phyloP scores from a whole-genome alignment of 1,140 invertebrate species.

The Apis laboriosa region DNA sequence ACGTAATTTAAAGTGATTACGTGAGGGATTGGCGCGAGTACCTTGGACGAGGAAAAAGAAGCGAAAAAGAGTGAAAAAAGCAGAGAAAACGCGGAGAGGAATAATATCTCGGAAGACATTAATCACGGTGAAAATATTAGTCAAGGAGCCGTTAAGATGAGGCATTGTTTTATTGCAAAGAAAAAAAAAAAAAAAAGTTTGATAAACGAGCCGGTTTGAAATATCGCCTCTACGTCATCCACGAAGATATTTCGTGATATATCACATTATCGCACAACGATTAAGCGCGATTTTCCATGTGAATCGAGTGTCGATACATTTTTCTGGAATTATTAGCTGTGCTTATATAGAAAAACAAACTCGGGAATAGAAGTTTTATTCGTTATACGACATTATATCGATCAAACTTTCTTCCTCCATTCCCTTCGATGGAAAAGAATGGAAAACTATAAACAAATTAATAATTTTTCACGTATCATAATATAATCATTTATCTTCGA shows the following conservation, averaged over 20 bases:
- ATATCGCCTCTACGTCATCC: slow-evolving; percentile 2
- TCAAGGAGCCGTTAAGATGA: slow-evolving; percentile 47
- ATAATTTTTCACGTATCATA: too few relatives aligned
- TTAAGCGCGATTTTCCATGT: slow-evolving; percentile 19
- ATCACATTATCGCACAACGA: slow-evolving; percentile 9
- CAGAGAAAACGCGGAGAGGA: slow-evolving; percentile 3
- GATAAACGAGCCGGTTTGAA: slow-evolving; percentile 39
- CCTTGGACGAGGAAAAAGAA: neutral
- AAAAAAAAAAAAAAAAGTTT: slow-evolving; percentile 1
- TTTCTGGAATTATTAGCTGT: neutral
- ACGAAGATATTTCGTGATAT: slow-evolving; percentile 14
- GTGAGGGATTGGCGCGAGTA: neutral
- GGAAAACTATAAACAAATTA: too few relatives aligned
- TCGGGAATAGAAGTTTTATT: too few relatives aligned
- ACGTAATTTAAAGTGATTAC: neutral
- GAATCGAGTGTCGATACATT: neutral
- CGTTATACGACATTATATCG: too few relatives aligned
- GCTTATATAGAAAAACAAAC: too few relatives aligned
- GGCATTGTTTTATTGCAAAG: slow-evolving; percentile 14
- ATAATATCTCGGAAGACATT: slow-evolving; percentile 36
- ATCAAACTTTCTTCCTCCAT: too few relatives aligned
- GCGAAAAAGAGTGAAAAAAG: neutral
- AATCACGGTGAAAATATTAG: slow-evolving; percentile 47
- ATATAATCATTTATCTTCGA: too few relatives aligned
- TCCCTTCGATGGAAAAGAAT: too few relatives aligned